These are phyloP conservation scores for Alviniconcha marisindica DNA, from an alignment of 1,140 invertebrate species.

Conservation along the genomic window DNA sequence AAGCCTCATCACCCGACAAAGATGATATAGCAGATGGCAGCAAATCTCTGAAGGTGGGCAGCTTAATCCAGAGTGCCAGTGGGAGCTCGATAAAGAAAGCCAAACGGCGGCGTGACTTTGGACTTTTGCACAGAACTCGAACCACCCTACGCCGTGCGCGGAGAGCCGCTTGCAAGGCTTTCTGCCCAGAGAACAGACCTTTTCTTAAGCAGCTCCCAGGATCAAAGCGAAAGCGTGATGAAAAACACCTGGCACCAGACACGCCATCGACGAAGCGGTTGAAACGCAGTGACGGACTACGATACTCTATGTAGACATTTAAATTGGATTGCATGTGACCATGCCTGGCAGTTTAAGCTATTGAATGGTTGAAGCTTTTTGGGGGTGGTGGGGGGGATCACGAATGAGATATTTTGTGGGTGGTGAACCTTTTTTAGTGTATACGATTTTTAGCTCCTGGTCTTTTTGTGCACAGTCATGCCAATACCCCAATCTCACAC, in stretches of 20 bases:
- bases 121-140: constrained; percentile 46
- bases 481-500: no score
- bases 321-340: background rate
- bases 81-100: constrained; percentile 8
- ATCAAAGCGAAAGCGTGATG: constrained; percentile 43
- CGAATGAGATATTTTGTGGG: no score
- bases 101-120: constrained; percentile 26
- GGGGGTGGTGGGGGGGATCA: no score
- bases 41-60: background rate
- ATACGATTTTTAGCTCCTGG: no score
- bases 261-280: constrained; percentile 16
- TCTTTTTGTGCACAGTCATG: no score
- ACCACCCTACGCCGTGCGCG: constrained; percentile 44
- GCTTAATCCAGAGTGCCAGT: background rate
- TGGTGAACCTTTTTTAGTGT: no score
- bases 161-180: constrained; percentile 48
- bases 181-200: constrained; percentile 50
- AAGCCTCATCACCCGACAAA: background rate
- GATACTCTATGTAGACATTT: constrained; percentile 2
- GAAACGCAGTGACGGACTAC: constrained; percentile 27
- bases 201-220: constrained; percentile 35
- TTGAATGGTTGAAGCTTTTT: no score
- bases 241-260: constrained; percentile 3
- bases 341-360: background rate
- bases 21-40: background rate